phyloP scores from a whole-genome alignment of 2,113 vertebrate genomes.

The Cavia porcellus region DNA sequence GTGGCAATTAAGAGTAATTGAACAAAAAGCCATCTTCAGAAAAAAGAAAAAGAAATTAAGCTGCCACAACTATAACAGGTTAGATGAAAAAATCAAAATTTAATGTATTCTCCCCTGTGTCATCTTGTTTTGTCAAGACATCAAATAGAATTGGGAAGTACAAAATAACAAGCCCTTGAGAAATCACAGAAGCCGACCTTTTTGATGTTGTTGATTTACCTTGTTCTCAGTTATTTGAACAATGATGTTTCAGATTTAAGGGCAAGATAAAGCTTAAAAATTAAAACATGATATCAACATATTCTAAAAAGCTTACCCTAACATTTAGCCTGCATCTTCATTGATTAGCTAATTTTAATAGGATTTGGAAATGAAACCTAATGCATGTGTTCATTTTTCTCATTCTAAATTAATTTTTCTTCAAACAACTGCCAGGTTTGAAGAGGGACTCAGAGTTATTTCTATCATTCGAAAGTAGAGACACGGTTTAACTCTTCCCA shows the following conservation, averaged over 20 bases:
- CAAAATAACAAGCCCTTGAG: slow-evolving; percentile 96
- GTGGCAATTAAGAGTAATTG: slow-evolving; percentile 92
- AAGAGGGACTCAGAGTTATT: slow-evolving; percentile 69
- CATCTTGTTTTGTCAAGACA: slow-evolving; percentile 97
- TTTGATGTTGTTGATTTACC: slow-evolving; percentile 96
- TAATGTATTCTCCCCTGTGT: slow-evolving; percentile 95
- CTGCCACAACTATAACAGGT: slow-evolving; percentile 91
- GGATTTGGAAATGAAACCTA: slow-evolving; percentile 74
- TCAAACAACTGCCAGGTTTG: slow-evolving; percentile 71
- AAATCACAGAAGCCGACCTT: slow-evolving; percentile 93
- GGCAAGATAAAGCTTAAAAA: slow-evolving; percentile 91
- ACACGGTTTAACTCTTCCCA: slow-evolving; percentile 60
- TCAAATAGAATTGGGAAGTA: slow-evolving; percentile 98
- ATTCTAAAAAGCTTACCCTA: slow-evolving; percentile 76
- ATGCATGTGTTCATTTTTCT: slow-evolving; percentile 67
- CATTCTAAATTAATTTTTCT: slow-evolving; percentile 76
- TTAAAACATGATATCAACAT: slow-evolving; percentile 87
- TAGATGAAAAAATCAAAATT: slow-evolving; percentile 94
- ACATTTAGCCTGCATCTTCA: slow-evolving; percentile 84
- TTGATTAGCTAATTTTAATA: slow-evolving; percentile 71
- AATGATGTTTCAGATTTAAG: slow-evolving; percentile 92
- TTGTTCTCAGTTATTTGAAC: slow-evolving; percentile 93
- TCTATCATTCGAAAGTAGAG: slow-evolving; percentile 1
- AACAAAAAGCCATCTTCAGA: slow-evolving; percentile 88
- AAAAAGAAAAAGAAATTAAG: slow-evolving; percentile 88